Conservation (phyloP, 2,888 invertebrate genomes). For the Periphyllus acericola region DNA sequence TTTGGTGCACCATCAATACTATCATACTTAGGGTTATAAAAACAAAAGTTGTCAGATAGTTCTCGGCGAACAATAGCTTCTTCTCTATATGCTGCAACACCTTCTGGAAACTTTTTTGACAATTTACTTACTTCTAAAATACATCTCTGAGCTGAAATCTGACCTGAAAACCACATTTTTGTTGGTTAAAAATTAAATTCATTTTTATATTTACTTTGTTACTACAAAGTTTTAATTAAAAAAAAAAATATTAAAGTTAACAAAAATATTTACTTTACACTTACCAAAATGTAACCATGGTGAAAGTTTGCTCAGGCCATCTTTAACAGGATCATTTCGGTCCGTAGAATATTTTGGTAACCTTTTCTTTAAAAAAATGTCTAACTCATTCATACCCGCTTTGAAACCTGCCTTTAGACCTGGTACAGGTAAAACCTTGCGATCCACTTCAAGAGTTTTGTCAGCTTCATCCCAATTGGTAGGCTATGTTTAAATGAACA, state of each 20-base stretch:
- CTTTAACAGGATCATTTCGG: conserved; percentile 82
- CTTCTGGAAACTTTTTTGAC: conserved; percentile 74
- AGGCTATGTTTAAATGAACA: conserved; percentile 66
- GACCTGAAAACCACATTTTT: conserved; percentile 71
- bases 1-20: conserved; percentile 78
- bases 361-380: conserved; percentile 76
- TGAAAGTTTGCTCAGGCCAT: conserved; percentile 83
- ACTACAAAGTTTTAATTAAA: too few relatives aligned
- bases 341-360: conserved; percentile 76
- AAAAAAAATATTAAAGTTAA: too few relatives aligned
- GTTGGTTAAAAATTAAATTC: background rate
- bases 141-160: conserved; percentile 85
- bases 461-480: conserved; percentile 79
- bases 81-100: conserved; percentile 83
- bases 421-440: conserved; percentile 77
- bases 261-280: background rate
- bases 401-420: conserved; percentile 83
- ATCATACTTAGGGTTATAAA: conserved; percentile 86
- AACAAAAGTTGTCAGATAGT: conserved; percentile 90
- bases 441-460: conserved; percentile 76
- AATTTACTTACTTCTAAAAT: conserved; percentile 78
- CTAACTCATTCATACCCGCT: conserved; percentile 75
- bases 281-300: conserved; percentile 93
- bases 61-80: conserved; percentile 88
- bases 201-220: too few relatives aligned